Evolutionary conservation across 2,888 invertebrate genomes (phyloP).

Genomic region (Pseudolycoriella hygida): DNA sequence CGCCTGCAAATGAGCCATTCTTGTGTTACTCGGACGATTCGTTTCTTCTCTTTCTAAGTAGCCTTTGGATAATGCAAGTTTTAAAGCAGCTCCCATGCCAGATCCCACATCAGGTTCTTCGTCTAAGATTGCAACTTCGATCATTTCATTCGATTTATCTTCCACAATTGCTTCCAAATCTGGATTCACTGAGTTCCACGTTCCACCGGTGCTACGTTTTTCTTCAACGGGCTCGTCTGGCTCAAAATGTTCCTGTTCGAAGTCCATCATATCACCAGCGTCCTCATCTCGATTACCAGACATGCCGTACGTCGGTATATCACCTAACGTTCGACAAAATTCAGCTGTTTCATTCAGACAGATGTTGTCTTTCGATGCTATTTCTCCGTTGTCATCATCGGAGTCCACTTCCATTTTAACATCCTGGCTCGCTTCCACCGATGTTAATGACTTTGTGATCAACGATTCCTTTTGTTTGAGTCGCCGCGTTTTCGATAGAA

Average conservation of each 20-base stretch:
- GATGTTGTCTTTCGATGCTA: constrained; percentile 34
- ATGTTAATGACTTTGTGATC: constrained; percentile 19
- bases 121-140: constrained; percentile 41
- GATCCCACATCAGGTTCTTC: constrained; percentile 83
- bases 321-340: constrained; percentile 89
- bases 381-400: constrained; percentile 19
- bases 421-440: constrained; percentile 17
- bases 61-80: constrained; percentile 83
- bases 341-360: constrained; percentile 87
- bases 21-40: constrained; percentile 51
- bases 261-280: constrained; percentile 39
- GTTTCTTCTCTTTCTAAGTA: constrained; percentile 71
- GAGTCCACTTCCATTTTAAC: constrained; percentile 40
- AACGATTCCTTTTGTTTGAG: constrained; percentile 36
- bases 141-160: constrained; percentile 28
- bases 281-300: constrained; percentile 80
- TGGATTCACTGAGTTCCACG: constrained; percentile 71
- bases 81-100: constrained; percentile 84
- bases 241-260: constrained; percentile 24
- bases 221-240: constrained; percentile 29
- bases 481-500: constrained; percentile 53
- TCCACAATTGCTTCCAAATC: constrained; percentile 31
- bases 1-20: constrained; percentile 57
- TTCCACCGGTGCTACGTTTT: constrained; percentile 41
- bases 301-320: constrained; percentile 86